Evolutionary conservation across 2,797 vertebrate species (phyloP), one percentile per base, ranked within the genome.

Genomic region (Betta splendens): DNA sequence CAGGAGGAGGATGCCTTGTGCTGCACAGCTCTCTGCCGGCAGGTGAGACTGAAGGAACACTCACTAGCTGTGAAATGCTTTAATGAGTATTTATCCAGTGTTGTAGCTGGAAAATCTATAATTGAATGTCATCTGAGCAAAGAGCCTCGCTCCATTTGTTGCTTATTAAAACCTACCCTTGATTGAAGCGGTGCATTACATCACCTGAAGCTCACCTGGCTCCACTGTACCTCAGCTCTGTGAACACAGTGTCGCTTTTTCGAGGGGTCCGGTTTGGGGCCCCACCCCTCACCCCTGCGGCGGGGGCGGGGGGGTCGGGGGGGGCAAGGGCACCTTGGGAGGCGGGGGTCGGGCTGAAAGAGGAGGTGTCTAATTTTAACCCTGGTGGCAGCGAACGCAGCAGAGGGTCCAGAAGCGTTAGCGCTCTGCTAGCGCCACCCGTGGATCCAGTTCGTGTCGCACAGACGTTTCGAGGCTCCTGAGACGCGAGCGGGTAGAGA

Each of bases 311-410:
- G 68, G 51, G 33, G 64, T 52, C 48, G 47, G 56, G 74, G 63
- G 75, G 81, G 75, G 63, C 60, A 79, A 82, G 71, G 81, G 68
- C 84, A 86, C 83, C 83, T 85, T 85, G 67, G 51, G 45, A 9
- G 28, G 38, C 36, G 58, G 71, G 38, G 48, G 33, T 69, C 23
- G 0, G 33, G 62, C 23, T 67, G 67, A 70, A 80, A 48, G 62
- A 64, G 68, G 13, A 18, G 26, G 23, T 18, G 20, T 72, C 67
- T 87, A 88, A 85, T 84, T 87, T 81, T 90, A 89, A 69, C 72
- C 28, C 15, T 1, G 11, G 43, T 71, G 58, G 59, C 72, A 84
- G 73, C 68, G 84, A 78, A 66, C 37, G 0, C 53, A 72, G 73
- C 54, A 1, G 50, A 15, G 63, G 28, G 44, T 50, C 61, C 56